These are phyloP conservation scores for Leucozona laternaria DNA, from an alignment of 2,888 invertebrate species.

Conservation along the genomic window DNA sequence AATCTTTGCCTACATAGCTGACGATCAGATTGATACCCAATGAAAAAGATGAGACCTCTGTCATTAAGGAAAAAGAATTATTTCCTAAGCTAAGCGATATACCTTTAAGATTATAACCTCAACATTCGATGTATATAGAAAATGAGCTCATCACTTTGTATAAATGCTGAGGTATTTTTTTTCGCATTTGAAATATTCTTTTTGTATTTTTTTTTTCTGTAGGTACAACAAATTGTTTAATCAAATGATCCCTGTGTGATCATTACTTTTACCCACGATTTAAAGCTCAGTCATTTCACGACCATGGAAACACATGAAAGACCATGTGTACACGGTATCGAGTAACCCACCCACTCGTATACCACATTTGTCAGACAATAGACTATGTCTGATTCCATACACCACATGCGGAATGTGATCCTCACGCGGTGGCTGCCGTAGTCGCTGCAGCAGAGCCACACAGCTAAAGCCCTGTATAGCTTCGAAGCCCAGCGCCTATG, in stretches of 20 bases:
- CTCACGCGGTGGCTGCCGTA: slow-evolving; percentile 38
- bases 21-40: not conserved
- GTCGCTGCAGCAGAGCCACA: not conserved
- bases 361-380: slow-evolving; percentile 49
- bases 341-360: slow-evolving; percentile 55
- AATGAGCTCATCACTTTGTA: slow-evolving; percentile 18
- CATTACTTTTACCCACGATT: slow-evolving; percentile 37
- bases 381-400: slow-evolving; percentile 25
- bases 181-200: not conserved
- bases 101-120: not conserved
- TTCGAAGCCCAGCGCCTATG: not conserved
- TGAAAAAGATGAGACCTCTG: not conserved
- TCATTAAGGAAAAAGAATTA: not conserved
- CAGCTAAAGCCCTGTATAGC: not conserved
- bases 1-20: not conserved
- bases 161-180: not conserved
- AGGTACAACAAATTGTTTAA: not conserved
- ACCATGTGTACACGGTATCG: slow-evolving; percentile 46
- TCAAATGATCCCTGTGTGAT: slow-evolving; percentile 37
- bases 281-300: slow-evolving; percentile 38
- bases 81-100: not conserved
- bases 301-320: slow-evolving; percentile 38
- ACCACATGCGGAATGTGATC: slow-evolving; percentile 67
- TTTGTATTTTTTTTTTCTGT: not conserved
- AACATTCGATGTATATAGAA: not conserved